Evolutionary conservation across 2,113 vertebrate genomes (phyloP), one percentile per base, ranked within the genome.

Genomic region (Corythoichthys intestinalis): DNA sequence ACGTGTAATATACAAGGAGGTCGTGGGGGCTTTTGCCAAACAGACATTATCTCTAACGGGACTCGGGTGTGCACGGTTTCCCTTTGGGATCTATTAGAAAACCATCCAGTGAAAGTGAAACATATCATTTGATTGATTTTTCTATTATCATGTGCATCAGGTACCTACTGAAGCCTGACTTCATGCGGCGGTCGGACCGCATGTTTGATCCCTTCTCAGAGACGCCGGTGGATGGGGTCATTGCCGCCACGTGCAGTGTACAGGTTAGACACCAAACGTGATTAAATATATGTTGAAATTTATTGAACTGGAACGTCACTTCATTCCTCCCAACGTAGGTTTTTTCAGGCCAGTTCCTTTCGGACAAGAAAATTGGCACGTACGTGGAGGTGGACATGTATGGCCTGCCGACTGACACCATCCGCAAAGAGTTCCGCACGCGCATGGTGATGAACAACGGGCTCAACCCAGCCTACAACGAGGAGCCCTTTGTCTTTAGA

Each of bases 381-480:
- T 99, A 98, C 0, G 97, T 99, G 68, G 97, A 99, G 80, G 97
- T 98, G 38, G 97, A 99, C 69, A 98, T 99, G 97, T 99, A 99
- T 0, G 97, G 97, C 0, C 79, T 98, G 69, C 97, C 97, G 28
- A 99, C 97, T 0, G 97, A 98, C 89, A 99, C 97, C 1, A 99
- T 98, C 67, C 91, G 97, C 37, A 99, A 99, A 80, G 97, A 99
- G 81, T 99, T 98, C 79, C 94, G 95, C 65, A 99, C 97, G 0
- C 94, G 96, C 38, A 98, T 99, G 96, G 95, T 99, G 87, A 98
- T 99, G 96, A 99, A 98, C 94, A 99, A 99, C 2, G 97, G 97
- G 3, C 92, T 98, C 65, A 99, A 99, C 78, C 97, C 97, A 0
- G 95, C 96, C 53, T 99, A 99, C 93, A 99, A 97, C 11, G 97